Evolutionary conservation across 2,888 invertebrate genomes (phyloP).

Genomic region (Lagria hirta): DNA sequence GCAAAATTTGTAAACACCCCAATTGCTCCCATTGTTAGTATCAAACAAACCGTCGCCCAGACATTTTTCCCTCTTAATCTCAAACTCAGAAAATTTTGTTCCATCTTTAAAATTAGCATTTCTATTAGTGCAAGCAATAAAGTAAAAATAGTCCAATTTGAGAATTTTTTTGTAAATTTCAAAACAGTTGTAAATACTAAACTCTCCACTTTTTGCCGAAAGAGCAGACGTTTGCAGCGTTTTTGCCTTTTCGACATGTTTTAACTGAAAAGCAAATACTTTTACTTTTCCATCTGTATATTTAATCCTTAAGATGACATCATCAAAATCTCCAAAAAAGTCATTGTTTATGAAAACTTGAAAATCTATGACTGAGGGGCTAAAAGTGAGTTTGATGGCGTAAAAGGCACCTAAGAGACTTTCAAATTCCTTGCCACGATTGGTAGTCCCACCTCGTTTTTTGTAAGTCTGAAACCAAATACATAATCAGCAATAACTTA

Average conservation of each 20-base stretch:
- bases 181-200: neutral
- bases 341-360: constrained; percentile 2
- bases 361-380: constrained; percentile 1
- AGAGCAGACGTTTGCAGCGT: neutral
- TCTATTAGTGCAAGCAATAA: constrained; percentile 3
- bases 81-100: neutral
- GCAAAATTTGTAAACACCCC: constrained; percentile 3
- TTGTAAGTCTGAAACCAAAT: constrained; percentile 14
- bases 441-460: constrained; percentile 3
- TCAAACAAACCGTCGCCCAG: constrained; percentile 1
- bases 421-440: constrained; percentile 8
- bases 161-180: constrained; percentile 6
- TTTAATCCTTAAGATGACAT: constrained; percentile 1
- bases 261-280: constrained; percentile 6
- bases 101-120: constrained; percentile 6
- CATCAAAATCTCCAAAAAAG: constrained; percentile 11
- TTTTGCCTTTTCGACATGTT: constrained; percentile 8
- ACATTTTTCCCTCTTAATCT: neutral
- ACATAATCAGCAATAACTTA: no score
- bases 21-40: neutral
- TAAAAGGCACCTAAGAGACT: constrained; percentile 5
- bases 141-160: constrained; percentile 1
- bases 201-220: constrained; percentile 3
- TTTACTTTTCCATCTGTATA: constrained; percentile 1
- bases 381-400: neutral